Conservation (phyloP, 2,888 invertebrate species). For the Pantelozetes paolii region DNA sequence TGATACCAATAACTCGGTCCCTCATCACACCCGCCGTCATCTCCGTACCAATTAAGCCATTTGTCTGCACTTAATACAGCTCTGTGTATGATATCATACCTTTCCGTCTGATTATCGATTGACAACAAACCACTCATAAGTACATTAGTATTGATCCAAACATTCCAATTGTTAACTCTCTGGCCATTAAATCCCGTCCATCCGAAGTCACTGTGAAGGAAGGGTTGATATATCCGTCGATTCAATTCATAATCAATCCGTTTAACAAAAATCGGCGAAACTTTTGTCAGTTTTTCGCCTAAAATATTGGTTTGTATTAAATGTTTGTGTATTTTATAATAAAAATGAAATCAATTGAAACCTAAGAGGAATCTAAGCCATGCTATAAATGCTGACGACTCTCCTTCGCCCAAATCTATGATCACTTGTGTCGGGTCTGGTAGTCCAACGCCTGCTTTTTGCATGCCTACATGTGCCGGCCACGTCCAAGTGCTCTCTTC, state of each 20-base stretch:
- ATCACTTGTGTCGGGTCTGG: slow-evolving; percentile 13
- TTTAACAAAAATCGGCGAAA: slow-evolving; percentile 15
- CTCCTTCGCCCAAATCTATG: slow-evolving; percentile 18
- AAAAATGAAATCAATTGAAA: too few species aligned
- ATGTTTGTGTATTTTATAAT: too few species aligned
- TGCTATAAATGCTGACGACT: neutral
- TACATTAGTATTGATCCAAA: slow-evolving; percentile 32
- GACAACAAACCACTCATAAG: slow-evolving; percentile 8
- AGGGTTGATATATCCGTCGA: neutral
- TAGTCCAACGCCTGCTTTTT: slow-evolving; percentile 1
- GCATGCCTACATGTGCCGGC: slow-evolving; percentile 24
- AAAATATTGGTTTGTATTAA: neutral
- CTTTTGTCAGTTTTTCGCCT: slow-evolving; percentile 19
- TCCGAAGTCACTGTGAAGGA: neutral
- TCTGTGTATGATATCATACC: neutral
- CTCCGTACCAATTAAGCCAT: slow-evolving; percentile 15
- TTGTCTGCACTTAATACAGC: neutral
- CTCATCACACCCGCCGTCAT: slow-evolving; percentile 36
- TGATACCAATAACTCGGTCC: slow-evolving; percentile 32
- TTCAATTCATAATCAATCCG: slow-evolving; percentile 32
- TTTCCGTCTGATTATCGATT: slow-evolving; percentile 9
- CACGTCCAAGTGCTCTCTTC: slow-evolving; percentile 35
- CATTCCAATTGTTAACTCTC: slow-evolving; percentile 31
- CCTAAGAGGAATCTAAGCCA: slow-evolving; percentile 23
- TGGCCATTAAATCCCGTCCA: slow-evolving; percentile 25